Conservation (phyloP, 2,797 vertebrate genomes). For the Morus bassanus region DNA sequence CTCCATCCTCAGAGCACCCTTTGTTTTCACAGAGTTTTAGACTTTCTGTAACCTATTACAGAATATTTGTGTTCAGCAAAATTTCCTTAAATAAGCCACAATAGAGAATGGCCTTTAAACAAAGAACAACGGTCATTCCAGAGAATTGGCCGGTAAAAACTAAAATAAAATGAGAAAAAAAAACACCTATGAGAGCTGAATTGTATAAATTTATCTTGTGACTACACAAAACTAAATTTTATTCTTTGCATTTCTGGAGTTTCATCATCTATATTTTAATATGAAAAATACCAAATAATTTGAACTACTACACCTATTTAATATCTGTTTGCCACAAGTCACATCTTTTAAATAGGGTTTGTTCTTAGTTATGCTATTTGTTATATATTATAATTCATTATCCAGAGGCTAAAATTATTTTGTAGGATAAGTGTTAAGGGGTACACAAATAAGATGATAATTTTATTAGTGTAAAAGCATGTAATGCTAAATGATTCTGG, state of each 20-base stretch:
- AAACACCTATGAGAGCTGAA: not conserved
- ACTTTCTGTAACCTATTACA: not conserved
- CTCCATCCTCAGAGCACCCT: not conserved
- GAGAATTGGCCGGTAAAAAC: not conserved
- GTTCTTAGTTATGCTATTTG: not conserved
- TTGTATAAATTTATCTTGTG: not conserved
- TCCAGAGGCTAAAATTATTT: not conserved
- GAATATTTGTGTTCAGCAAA: not conserved
- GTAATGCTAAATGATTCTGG: not conserved
- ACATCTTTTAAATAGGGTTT: not conserved
- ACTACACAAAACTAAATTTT: not conserved
- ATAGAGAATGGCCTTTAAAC: not conserved
- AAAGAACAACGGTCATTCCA: not conserved
- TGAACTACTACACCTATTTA: not conserved
- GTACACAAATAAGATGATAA: not conserved
- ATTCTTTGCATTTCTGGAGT: not conserved
- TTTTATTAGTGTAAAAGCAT: not conserved
- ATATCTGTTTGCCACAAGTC: not conserved
- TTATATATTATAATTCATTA: not conserved
- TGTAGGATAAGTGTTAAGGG: not conserved
- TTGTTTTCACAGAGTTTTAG: not conserved
- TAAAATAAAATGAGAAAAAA: not conserved
- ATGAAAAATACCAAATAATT: not conserved
- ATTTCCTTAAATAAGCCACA: not conserved
- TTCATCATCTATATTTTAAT: not conserved